Base-by-base conservation (phyloP, 2,797 vertebrate species). In the Rhadinocentrus ornatus region DNA sequence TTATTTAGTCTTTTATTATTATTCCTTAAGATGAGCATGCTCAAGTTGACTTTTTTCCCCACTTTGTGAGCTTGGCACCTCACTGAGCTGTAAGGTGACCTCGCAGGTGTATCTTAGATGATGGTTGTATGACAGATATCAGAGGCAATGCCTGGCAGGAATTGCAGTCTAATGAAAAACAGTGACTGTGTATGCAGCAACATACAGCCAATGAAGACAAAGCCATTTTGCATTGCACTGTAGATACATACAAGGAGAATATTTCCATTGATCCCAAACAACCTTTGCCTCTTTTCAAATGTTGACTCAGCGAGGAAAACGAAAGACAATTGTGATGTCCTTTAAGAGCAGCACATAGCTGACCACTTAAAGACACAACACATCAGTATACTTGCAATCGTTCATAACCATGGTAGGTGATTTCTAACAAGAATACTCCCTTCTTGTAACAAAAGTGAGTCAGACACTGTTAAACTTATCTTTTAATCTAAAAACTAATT, bases 401-500 rank as follows among this genome's bases (percentile, higher is more conserved):
- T 68, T 67, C 24, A 56, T 41, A 20, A 60, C 63, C 26, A 32
- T 64, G 53, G 29, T 39, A 24, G 18, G 27, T 20, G 53, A 16
- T 54, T 57, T 53, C 31, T 64, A 32, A 48, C 37, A 35, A 63
- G 20, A 18, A 53, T 29, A 22, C 9, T 22, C 46, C 18, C 9
- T 11, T 22, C 20, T n/a, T 46, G 44, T 10, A 20, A n/a, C 32
- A 56, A 55, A 44, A 61, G 63, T 39, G 50, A 66, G 46, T 46
- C 16, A 75, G 34, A 77, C 62, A 68, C 56, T 68, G 59, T 61
- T 41, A 4, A 32, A 53, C 73, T 11, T 76, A 84, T 86, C 73
- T 73, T 81, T 70, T 64, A 35, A 86, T 85, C 77, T 64, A 63
- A 78, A 82, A 88, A 73, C 60, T 65, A 83, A 86, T 86, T 77